These are phyloP conservation scores for Crepidodera aurea DNA, from an alignment of 2,888 invertebrate species.

Conservation along the genomic window DNA sequence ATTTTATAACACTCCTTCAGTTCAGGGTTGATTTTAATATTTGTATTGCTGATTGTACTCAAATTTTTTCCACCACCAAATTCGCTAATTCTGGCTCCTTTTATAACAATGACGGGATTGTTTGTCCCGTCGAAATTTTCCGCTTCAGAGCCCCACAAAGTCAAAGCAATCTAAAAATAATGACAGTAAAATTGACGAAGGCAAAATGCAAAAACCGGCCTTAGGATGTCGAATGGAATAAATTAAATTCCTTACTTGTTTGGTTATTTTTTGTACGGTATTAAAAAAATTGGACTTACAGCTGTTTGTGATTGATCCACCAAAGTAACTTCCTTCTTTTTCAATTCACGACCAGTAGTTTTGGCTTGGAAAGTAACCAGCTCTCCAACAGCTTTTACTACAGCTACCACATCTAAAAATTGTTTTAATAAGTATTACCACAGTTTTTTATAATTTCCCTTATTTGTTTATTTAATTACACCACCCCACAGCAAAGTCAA, in stretches of 20 bases:
- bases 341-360: constrained; percentile 81
- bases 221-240: too few relatives aligned
- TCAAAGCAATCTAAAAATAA: constrained; percentile 71
- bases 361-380: constrained; percentile 75
- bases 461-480: too few relatives aligned
- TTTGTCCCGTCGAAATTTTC: constrained; percentile 80
- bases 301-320: constrained; percentile 85
- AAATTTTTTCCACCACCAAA: constrained; percentile 84
- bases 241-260: too few relatives aligned
- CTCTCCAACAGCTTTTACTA: constrained; percentile 79
- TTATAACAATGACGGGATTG: constrained; percentile 85
- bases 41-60: constrained; percentile 66
- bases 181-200: constrained; percentile 16
- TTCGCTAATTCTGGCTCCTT: constrained; percentile 85
- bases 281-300: constrained; percentile 59
- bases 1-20: constrained; percentile 84
- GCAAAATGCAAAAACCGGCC: too few relatives aligned
- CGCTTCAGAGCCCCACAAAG: constrained; percentile 92
- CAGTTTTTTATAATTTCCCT: too few relatives aligned
- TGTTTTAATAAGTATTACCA: too few relatives aligned
- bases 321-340: constrained; percentile 86
- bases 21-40: constrained; percentile 87
- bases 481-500: too few relatives aligned
- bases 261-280: neutral
- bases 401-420: constrained; percentile 83